Percentiles rank a stretch among this genome's conserved stretches.
Evolutionary conservation across 2,888 invertebrate genomes (phyloP).

Genomic region (Drepana falcataria): DNA sequence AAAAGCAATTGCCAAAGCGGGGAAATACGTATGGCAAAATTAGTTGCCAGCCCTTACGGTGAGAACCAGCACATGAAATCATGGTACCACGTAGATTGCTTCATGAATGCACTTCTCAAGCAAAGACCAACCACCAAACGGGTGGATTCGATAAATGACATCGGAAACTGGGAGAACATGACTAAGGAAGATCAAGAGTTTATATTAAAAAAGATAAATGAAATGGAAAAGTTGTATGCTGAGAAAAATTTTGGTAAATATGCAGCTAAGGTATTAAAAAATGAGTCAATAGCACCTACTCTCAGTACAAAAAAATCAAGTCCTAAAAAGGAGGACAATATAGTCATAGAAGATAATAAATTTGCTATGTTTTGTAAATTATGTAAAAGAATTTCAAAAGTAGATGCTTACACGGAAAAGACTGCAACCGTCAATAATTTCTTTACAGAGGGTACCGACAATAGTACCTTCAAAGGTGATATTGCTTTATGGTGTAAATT

Average conservation of each 20-base stretch:
- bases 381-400: conserved; percentile 87
- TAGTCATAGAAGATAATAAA: conserved; percentile 80
- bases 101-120: conserved; percentile 87
- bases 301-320: conserved; percentile 11
- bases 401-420: conserved; percentile 89
- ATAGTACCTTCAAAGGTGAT: conserved; percentile 86
- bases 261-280: conserved; percentile 56
- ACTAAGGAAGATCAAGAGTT: conserved; percentile 82
- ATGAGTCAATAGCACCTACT: conserved; percentile 33
- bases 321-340: conserved; percentile 16
- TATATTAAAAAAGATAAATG: conserved; percentile 81
- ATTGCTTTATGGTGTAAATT: conserved; percentile 88
- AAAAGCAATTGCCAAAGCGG: conserved; percentile 87
- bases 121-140: conserved; percentile 90
- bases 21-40: conserved; percentile 86
- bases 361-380: conserved; percentile 88
- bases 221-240: conserved; percentile 76
- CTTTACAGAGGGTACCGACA: conserved; percentile 80
- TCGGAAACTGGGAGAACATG: conserved; percentile 86
- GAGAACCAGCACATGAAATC: conserved; percentile 87
- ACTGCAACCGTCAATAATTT: conserved; percentile 84
- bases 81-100: conserved; percentile 89
- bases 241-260: conserved; percentile 73
- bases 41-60: conserved; percentile 87
- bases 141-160: conserved; percentile 87